Evolutionary conservation across 2,888 invertebrate genomes (phyloP).

Genomic region (Podotricha telesiphe): DNA sequence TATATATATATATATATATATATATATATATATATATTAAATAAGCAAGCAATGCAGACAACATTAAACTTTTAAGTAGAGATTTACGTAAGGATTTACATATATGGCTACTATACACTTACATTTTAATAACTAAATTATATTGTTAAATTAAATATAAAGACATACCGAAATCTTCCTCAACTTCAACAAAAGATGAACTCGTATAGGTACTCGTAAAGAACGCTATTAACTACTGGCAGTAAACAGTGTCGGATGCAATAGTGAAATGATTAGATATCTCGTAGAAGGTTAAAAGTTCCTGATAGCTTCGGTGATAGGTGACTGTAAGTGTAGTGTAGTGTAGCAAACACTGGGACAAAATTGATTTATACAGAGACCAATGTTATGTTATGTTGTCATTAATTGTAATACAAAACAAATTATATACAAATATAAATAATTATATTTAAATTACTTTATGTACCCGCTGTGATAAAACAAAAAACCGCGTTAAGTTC

Average conservation of each 20-base stretch:
- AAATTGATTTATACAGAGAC: neutral
- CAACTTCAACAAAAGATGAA: neutral
- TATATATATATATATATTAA: no score
- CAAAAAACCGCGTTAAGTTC: no score
- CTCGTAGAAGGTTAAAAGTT: conserved; percentile 10
- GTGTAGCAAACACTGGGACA: neutral
- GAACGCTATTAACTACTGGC: neutral
- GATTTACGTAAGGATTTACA: no score
- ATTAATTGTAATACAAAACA: no score
- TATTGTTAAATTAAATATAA: neutral
- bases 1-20: no score
- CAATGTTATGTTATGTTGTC: neutral
- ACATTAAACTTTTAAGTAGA: no score
- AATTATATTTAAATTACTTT: no score
- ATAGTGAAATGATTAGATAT: conserved; percentile 9
- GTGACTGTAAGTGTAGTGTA: neutral
- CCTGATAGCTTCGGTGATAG: neutral
- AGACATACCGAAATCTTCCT: neutral
- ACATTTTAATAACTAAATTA: no score
- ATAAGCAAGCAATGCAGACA: no score
- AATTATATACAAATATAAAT: neutral
- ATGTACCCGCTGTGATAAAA: no score
- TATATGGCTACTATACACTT: no score
- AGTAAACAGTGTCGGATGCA: conserved; percentile 7
- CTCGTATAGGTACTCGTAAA: neutral